Base-by-base conservation (phyloP, 2,888 invertebrate genomes). In the Boloria euphrosyne region DNA sequence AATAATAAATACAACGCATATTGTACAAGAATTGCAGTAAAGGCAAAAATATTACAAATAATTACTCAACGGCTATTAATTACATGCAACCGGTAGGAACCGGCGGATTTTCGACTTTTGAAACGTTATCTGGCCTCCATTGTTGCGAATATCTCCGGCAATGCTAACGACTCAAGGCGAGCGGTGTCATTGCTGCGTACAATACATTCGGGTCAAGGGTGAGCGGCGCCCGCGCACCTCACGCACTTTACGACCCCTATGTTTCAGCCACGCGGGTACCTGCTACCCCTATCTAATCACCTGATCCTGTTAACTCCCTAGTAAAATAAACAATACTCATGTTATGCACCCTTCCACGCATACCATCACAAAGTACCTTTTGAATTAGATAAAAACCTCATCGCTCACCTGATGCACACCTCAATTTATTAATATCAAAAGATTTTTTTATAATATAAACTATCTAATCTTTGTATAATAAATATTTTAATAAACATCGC, bases 61-160 rank as follows among this genome's bases (percentile, higher is more conserved):
- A 72, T 76, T 89, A 85, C 85, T 77, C 86, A 89, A 87, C 79
- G 73, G 72, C 68, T 81, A 85, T 86, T 90, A 89, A 89, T 87
- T 85, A 85, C 82, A 79, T 81, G 76, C 80, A 81, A 78, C 80
- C 85, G 84, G 83, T 79, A 80, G 87, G 85, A 89, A 83, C 83
- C 85, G 87, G 85, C 85, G 86, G 84, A 89, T 92, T 90, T 90
- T 91, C 85, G 83, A 90, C 89, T 90, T 90, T 91, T 91, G 90
- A 86, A 92, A 92, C 82, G 89, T 89, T 91, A 92, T 92, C 92
- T 91, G 90, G 90, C 90, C 90, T 90, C 91, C 86, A 92, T 92
- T 92, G 92, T 92, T 92, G 92, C 91, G 86, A 90, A 91, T 92
- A 92, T 91, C 91, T 91, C 90, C 89, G 90, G 87, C 90, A 89